Evolutionary conservation across 2,797 vertebrate species (phyloP).

Genomic region (Lutra lutra): DNA sequence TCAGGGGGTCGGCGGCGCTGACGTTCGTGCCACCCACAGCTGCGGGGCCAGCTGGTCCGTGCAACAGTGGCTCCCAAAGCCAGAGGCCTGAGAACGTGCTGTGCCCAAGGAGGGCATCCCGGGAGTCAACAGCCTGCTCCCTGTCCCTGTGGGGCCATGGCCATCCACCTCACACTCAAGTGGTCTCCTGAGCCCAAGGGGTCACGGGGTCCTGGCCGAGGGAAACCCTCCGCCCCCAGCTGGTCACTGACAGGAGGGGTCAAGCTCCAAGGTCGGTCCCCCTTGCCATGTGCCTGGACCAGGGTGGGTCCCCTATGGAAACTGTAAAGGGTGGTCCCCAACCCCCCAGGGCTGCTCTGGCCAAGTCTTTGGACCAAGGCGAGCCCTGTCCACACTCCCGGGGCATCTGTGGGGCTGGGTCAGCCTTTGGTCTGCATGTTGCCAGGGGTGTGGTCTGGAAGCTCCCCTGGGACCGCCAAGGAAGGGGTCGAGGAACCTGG

Average conservation of each 20-base stretch:
- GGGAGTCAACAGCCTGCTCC: background rate
- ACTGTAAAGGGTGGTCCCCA: background rate
- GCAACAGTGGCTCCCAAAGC: background rate
- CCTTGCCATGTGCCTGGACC: fast-evolving
- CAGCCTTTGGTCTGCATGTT: background rate
- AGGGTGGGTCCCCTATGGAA: background rate
- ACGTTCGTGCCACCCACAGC: background rate
- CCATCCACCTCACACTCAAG: background rate
- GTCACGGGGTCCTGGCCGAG: background rate
- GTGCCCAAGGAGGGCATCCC: background rate
- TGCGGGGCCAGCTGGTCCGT: background rate
- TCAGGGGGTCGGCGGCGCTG: background rate
- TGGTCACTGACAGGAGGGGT: too few species aligned
- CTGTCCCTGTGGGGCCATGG: background rate
- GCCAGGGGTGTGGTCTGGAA: background rate
- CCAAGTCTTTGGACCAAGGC: background rate
- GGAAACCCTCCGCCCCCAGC: too few species aligned
- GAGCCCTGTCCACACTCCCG: fast-evolving
- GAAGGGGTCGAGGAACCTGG: background rate
- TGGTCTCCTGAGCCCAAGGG: background rate
- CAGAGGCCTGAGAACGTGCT: fast-evolving
- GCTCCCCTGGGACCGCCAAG: background rate
- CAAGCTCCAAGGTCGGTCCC: background rate
- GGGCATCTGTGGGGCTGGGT: background rate
- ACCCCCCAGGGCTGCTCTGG: background rate